These are phyloP conservation scores for Eumaeus atala DNA, from an alignment of 1,140 invertebrate genomes.

Conservation along the genomic window DNA sequence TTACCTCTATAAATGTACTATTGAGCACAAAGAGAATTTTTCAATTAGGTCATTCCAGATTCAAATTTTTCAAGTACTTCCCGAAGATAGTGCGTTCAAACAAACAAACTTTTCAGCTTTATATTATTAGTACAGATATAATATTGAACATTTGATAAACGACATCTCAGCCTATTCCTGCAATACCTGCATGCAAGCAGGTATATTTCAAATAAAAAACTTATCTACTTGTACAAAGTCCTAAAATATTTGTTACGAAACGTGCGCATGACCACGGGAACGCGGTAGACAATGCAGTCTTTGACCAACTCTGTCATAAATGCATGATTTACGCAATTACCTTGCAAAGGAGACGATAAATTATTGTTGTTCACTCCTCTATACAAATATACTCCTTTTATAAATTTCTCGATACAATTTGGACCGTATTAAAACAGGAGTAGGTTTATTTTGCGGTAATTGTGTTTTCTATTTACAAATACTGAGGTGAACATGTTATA, in stretches of 20 bases:
- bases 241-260: slow-evolving; percentile 37
- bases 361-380: slow-evolving; percentile 55
- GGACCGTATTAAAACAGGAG: slow-evolving; percentile 24
- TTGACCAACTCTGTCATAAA: slow-evolving; percentile 65
- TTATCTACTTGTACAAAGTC: not conserved
- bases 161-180: not conserved
- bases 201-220: not conserved
- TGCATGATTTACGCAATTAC: slow-evolving; percentile 71
- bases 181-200: not conserved
- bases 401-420: slow-evolving; percentile 22
- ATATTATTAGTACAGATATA: too few relatives aligned
- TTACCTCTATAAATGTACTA: too few relatives aligned
- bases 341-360: slow-evolving; percentile 68
- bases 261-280: slow-evolving; percentile 39
- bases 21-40: too few relatives aligned
- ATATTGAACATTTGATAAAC: too few relatives aligned
- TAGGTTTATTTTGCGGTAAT: not conserved
- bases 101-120: too few relatives aligned
- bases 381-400: slow-evolving; percentile 34
- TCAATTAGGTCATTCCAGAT: too few relatives aligned
- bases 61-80: too few relatives aligned
- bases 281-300: slow-evolving; percentile 54
- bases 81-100: too few relatives aligned
- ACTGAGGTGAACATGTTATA: slow-evolving; percentile 32
- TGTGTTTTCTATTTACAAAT: slow-evolving; percentile 13